Evolutionary conservation across 2,888 invertebrate genomes (phyloP).

Genomic region (Synergus itoensis): DNA sequence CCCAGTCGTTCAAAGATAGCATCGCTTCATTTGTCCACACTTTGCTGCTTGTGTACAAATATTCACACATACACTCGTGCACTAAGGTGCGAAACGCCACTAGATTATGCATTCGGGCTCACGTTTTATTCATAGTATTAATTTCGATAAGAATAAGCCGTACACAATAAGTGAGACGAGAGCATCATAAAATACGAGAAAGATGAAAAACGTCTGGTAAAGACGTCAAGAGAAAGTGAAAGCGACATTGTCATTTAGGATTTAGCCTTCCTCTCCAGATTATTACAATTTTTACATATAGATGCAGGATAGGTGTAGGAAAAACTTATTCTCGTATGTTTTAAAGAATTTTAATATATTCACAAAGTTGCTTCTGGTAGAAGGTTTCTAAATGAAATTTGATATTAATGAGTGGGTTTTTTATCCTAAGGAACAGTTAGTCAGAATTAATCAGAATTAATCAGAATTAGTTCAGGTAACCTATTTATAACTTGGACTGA

Average conservation of each 20-base stretch:
- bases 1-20: not conserved
- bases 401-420: too few species aligned
- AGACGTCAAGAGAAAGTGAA: not conserved
- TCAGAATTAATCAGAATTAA: too few species aligned
- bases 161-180: not conserved
- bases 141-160: not conserved
- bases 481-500: too few species aligned
- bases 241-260: not conserved
- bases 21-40: not conserved
- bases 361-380: too few species aligned
- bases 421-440: too few species aligned
- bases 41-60: not conserved
- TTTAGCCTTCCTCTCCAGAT: not conserved
- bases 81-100: not conserved
- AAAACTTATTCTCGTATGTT: too few species aligned
- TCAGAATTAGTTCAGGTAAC: too few species aligned
- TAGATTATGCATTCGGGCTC: constrained; percentile 4
- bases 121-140: not conserved
- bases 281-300: too few species aligned
- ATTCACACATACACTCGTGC: not conserved
- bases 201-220: not conserved
- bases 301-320: too few species aligned
- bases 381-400: too few species aligned
- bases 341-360: too few species aligned
- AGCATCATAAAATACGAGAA: not conserved